Evolutionary conservation across 2,113 vertebrate species (phyloP).

Genomic region (Corydoras maculifer): DNA sequence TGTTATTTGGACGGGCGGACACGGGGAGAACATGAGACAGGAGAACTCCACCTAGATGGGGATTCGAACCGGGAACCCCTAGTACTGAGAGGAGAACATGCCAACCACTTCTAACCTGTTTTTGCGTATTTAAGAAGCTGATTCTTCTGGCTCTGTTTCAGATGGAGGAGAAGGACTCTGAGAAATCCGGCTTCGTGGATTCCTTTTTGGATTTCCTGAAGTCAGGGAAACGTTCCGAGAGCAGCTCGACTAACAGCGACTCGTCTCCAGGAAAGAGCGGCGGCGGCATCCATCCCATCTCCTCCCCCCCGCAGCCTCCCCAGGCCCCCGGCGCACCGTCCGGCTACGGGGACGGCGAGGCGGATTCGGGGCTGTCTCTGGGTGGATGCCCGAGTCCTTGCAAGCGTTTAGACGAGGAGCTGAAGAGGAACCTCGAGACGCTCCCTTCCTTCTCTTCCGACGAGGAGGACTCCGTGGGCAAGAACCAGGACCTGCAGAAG

Average conservation of each 20-base stretch:
- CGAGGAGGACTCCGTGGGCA: slow-evolving; percentile 87
- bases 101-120: not conserved
- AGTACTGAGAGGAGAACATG: no score
- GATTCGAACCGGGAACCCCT: no score
- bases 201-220: slow-evolving; percentile 91
- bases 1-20: no score
- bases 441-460: slow-evolving; percentile 87
- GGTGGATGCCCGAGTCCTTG: slow-evolving; percentile 79
- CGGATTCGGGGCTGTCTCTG: slow-evolving; percentile 72
- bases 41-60: no score
- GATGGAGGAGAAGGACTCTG: slow-evolving; percentile 83
- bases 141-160: slow-evolving; percentile 41
- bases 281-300: slow-evolving; percentile 58
- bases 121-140: not conserved
- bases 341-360: slow-evolving; percentile 67
- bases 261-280: slow-evolving; percentile 62
- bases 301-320: slow-evolving; percentile 56
- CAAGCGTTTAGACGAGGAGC: slow-evolving; percentile 81
- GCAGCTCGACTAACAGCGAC: slow-evolving; percentile 59
- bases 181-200: slow-evolving; percentile 87
- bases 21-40: no score
- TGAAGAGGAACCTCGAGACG: slow-evolving; percentile 87
- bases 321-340: slow-evolving; percentile 44
- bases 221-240: slow-evolving; percentile 78
- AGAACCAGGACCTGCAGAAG: slow-evolving; percentile 91